Base-by-base conservation (phyloP, 2,113 vertebrate species). In the Nannospalax galili region DNA sequence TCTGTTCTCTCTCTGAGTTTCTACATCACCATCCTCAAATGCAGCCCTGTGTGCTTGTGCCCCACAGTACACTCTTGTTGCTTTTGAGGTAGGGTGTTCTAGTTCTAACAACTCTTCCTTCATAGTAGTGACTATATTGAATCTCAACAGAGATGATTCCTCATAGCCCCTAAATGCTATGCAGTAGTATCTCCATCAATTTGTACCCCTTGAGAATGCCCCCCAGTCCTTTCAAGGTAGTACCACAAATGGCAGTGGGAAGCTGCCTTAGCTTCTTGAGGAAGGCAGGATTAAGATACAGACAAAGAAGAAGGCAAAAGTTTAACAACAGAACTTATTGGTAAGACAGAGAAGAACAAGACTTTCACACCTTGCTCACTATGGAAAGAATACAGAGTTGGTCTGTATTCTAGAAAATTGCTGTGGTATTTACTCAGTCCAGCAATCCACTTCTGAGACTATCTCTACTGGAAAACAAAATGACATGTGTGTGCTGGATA, bases 21-120 rank as follows among this genome's bases (percentile, higher is more conserved):
- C 45, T 42, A 37, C 42, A 4, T 17, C 28, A 45, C 74, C 28
- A 12, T 70, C 48, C 74, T 40, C 77, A 37, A 19, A 6, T 20
- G 19, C 32, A 73, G 12, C 8, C 22, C 42, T 0, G 0, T 17
- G 56, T 6, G 5, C 12, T 65, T n/a, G 0, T 56, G 11, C 28
- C 26, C 52, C 6, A 26, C 35, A 19, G 42, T 35, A 70, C 14
- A 42, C 19, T 8, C 37, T 69, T 15, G 1, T 30, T 3, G 28
- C 58, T 94, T 73, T 64, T 10, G 10, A 56, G 35, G 26, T 48
- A 24, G 30, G 45, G 11, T 84, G 24, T 79, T 84, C 78, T 62
- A 26, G 14, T 3, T 52, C 9, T 28, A 26, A 37, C 26, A 28
- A 3, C 69, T 70, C 0, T 69, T 58, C 52, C 73, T 86, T 64